Base-by-base conservation (phyloP, 2,113 vertebrate genomes). In the Oreochromis tanganicae region DNA sequence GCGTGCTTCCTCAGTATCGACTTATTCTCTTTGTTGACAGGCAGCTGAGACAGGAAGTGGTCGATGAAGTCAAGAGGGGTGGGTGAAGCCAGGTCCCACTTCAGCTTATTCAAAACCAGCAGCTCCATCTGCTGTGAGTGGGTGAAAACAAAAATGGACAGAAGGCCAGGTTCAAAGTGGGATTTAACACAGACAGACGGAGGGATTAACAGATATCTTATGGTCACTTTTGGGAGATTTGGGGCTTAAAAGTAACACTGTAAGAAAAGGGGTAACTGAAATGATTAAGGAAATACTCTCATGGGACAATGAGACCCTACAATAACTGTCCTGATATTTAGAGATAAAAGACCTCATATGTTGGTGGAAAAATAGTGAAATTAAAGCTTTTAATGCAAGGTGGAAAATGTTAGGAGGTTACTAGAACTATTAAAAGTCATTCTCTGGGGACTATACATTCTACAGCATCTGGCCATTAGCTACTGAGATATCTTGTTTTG, bases 51-150 rank as follows among this genome's bases (percentile, higher is more conserved):
- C 86, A 99, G 97, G 94, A 98, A 99, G 96, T 98, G 98, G 92
- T 99, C 98, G 75, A 98, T 98, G 97, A 99, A 99, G 89, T 98
- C 98, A 36, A 98, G 98, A 14, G 98, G 97, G 48, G 98, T 98
- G 90, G 97, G 97, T 41, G 98, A 97, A 0, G 98, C 98, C 96
- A 99, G 96, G 96, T 98, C 98, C 98, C 98, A 99, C 95, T 98
- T 98, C 93, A 99, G 97, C 87, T 98, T 99, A 96, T 98, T 98
- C 96, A 99, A 94, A 91, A 98, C 96, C 68, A 98, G 94, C 92
- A 99, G 96, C 95, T 99, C 98, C 98, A 98, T 98, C 96, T 98
- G 97, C 98, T 99, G 96, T 66, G 41, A 38, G 41, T 9, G 43
- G 19, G 55, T 4, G 68, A 79, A 50, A 48, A 78, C 27, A 78